Evolutionary conservation across 2,888 invertebrate species (phyloP).

Genomic region (Rhingia campestris): DNA sequence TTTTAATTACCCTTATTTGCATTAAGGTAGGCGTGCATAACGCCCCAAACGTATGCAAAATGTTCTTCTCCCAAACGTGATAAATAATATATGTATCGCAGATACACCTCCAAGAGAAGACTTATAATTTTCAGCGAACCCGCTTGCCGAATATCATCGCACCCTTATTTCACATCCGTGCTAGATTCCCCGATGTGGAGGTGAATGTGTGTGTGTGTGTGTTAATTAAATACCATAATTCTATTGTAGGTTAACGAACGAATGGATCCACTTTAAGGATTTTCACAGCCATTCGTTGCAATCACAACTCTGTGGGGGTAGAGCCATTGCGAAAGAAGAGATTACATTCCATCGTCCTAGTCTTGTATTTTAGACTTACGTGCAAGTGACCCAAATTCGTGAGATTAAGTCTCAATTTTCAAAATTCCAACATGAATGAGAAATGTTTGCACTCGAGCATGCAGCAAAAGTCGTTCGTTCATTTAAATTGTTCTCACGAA

Average conservation of each 20-base stretch:
- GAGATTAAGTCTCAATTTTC: not conserved
- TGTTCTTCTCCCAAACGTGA: constrained; percentile 20
- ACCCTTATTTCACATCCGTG: not conserved
- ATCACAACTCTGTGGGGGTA: constrained; percentile 19
- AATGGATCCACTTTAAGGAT: constrained; percentile 32
- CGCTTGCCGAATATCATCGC: not conserved
- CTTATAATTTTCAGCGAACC: constrained; percentile 16
- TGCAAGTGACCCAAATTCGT: constrained; percentile 25
- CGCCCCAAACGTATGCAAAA: constrained; percentile 36
- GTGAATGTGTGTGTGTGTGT: constrained; percentile 16
- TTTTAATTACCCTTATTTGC: constrained; percentile 48
- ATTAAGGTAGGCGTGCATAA: constrained; percentile 17
- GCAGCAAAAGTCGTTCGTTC: not conserved
- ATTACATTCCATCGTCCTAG: not conserved
- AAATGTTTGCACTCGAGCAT: not conserved
- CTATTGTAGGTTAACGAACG: constrained; percentile 51
- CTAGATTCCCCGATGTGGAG: not conserved
- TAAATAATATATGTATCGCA: constrained; percentile 22
- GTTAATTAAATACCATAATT: constrained; percentile 42
- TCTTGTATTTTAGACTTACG: not conserved
- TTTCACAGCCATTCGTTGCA: constrained; percentile 1
- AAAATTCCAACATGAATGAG: not conserved
- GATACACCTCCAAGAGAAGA: not conserved
- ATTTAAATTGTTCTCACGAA: constrained; percentile 12
- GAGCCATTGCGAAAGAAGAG: not conserved